Base-by-base conservation (phyloP, 2,888 invertebrate species). In the Clepsis dumicolana region DNA sequence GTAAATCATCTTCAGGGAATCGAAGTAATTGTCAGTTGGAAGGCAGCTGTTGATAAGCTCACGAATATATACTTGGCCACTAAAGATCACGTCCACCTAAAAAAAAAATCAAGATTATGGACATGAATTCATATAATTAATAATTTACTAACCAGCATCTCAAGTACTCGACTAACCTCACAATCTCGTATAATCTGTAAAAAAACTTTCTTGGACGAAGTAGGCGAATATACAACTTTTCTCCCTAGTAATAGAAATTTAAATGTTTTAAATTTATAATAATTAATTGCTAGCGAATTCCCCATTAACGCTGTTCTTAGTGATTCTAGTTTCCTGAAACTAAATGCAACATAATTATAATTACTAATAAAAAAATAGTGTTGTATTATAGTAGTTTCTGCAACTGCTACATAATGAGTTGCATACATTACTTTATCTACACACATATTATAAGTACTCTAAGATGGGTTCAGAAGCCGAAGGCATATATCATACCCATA, bases 161-260 rank as follows among this genome's bases (percentile, higher is more conserved):
- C 14, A 14, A 2, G 7, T 24, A 50, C n/a, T 25, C n/a, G n/a
- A 25, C 52, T 27, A 14, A 52, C 63, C 53, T 63, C 18, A 21
- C 38, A 27, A 38, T 63, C 38, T 53, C 38, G 52, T 53, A 63
- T 2, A 41, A 63, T 41, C 8, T 8, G 35, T 27, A 53, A 14
- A 53, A 41, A 10, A 24, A 1, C 54, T 12, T 38, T 7, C 3
- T 16, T 7, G 0, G 53, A 41, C 1, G 16, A n/a, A 21, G 18
- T 18, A 18, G 38, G 12, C 12, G 63, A n/a, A 53, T 38, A 63
- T 14, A 63, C 18, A 41, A 63, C 4, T 63, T 35, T 63, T 53
- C 63, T 63, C 21, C 63, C 63, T n/a, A 63, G 14, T n/a, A 14
- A 35, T 16, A 63, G 38, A 54, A 63, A 63, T 27, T 63, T 63